These are phyloP conservation scores for Paramuricea clavata DNA, from an alignment of 92 coral and sea anemone genomes.

Conservation along the genomic window DNA sequence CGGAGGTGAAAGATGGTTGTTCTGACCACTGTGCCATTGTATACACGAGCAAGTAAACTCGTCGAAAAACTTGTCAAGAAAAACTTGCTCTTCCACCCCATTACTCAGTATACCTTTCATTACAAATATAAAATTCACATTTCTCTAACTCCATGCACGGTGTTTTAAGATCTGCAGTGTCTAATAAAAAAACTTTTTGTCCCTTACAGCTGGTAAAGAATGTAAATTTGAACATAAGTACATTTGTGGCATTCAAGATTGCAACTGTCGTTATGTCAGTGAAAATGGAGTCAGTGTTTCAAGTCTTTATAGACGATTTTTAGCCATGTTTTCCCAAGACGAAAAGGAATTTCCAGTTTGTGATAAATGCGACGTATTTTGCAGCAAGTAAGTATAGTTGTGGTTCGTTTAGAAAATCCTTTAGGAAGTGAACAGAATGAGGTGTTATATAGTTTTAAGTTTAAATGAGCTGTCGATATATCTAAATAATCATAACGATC, in stretches of 20 bases:
- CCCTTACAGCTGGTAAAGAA: slow-evolving; percentile 10
- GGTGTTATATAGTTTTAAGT: too few relatives aligned
- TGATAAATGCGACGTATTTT: slow-evolving; percentile 35
- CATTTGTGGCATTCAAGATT: slow-evolving; percentile 29
- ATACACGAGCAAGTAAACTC: too few relatives aligned
- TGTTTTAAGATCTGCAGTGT: neutral
- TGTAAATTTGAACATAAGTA: slow-evolving; percentile 32
- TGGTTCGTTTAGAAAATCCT: too few relatives aligned
- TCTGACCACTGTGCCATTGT: too few relatives aligned
- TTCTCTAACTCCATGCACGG: neutral
- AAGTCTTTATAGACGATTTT: slow-evolving; percentile 5
- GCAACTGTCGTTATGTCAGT: slow-evolving; percentile 43
- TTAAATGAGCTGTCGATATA: neutral
- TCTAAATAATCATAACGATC: too few relatives aligned
- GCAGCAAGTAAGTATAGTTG: slow-evolving; percentile 31
- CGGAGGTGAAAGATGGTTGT: too few relatives aligned
- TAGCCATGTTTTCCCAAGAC: slow-evolving; percentile 15
- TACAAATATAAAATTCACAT: neutral
- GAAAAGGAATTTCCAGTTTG: slow-evolving; percentile 11
- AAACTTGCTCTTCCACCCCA: too few relatives aligned
- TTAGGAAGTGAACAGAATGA: too few relatives aligned
- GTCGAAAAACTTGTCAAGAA: too few relatives aligned
- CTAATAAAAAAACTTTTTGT: neutral
- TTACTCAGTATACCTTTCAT: too few relatives aligned
- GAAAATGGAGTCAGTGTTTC: neutral